phyloP scores from a whole-genome alignment of 2,797 vertebrate genomes.

The Xiphophorus birchmanni region DNA sequence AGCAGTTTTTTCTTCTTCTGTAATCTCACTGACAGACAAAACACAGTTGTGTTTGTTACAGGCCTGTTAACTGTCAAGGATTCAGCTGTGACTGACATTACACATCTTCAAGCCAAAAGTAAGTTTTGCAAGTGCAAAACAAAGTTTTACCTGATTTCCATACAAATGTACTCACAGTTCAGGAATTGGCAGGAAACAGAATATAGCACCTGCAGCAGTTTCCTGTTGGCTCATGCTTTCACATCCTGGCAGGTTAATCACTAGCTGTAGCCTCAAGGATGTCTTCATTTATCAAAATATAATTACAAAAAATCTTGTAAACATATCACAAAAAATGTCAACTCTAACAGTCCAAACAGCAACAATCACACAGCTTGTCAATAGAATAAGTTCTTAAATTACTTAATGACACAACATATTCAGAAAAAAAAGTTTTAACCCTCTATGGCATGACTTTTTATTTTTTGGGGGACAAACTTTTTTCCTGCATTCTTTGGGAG shows the following conservation, averaged over 20 bases:
- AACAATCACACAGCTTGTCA: neutral
- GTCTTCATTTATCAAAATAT: neutral
- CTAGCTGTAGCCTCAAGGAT: neutral
- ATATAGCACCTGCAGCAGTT: neutral
- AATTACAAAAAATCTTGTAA: neutral
- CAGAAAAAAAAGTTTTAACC: neutral
- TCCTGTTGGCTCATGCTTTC: neutral
- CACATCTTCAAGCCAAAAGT: neutral
- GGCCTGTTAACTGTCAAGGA: neutral
- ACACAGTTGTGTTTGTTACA: neutral
- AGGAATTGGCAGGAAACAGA: neutral
- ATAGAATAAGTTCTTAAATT: neutral
- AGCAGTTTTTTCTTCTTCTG: neutral
- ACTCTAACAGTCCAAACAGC: neutral
- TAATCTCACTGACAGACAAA: neutral
- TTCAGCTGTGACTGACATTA: neutral
- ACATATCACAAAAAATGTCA: neutral
- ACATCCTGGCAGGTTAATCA: neutral
- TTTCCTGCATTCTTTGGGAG: no score
- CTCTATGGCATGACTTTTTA: no score
- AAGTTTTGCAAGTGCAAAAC: conserved; percentile 1
- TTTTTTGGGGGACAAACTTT: no score
- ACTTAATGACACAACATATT: neutral
- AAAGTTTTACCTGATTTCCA: neutral
- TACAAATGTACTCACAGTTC: neutral